Conservation (phyloP, 2,113 vertebrate genomes). For the Tragelaphus imberbis region DNA sequence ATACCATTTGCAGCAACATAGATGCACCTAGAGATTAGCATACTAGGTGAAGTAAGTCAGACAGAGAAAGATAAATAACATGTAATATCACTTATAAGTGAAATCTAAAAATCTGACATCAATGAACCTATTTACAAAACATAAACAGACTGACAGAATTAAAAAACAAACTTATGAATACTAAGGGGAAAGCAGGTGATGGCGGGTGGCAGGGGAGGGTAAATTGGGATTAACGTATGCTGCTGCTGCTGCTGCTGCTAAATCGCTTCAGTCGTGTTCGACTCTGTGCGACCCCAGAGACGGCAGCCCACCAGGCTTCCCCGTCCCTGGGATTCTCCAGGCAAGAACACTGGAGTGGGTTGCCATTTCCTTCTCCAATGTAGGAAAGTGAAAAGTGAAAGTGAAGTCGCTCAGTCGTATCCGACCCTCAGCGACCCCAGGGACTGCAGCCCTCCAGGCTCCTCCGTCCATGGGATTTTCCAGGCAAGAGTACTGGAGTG, state of each 20-base stretch:
- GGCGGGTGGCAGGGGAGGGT: background rate
- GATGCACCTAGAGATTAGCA: background rate
- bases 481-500: too few species aligned
- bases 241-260: too few species aligned
- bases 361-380: too few species aligned
- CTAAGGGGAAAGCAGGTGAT: background rate
- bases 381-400: too few species aligned
- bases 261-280: too few species aligned
- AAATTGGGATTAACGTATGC: background rate
- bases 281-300: too few species aligned
- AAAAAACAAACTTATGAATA: background rate
- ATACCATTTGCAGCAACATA: background rate
- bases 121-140: background rate
- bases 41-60: background rate
- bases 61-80: background rate
- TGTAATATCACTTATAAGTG: background rate
- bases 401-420: too few species aligned
- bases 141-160: background rate
- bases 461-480: too few species aligned
- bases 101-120: background rate
- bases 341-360: too few species aligned
- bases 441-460: too few species aligned
- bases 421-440: rapidly evolving
- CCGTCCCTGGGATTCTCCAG: too few species aligned
- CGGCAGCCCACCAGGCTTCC: too few species aligned